Evolutionary conservation across 2,888 invertebrate species (phyloP).

Genomic region (Automeris io): DNA sequence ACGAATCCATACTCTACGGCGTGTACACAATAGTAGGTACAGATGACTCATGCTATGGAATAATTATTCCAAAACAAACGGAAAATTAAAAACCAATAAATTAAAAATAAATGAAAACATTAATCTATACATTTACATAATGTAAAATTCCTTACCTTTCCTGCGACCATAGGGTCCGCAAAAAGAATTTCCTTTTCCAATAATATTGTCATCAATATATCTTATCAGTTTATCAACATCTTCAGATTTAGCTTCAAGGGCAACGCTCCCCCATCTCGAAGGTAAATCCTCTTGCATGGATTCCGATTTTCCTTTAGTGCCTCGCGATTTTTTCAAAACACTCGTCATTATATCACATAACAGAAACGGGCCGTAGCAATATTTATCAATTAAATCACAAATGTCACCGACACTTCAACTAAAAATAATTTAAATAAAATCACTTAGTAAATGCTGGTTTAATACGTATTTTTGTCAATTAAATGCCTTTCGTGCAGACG

Average conservation of each 20-base stretch:
- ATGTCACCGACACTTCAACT: conserved; percentile 23
- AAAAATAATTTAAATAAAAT: conserved; percentile 5
- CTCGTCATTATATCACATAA: conserved; percentile 70
- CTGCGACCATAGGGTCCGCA: conserved; percentile 89
- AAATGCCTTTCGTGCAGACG: conserved; percentile 2
- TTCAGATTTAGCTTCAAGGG: conserved; percentile 75
- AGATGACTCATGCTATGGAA: too few species aligned
- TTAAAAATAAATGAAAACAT: too few species aligned
- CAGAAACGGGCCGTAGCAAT: conserved; percentile 28
- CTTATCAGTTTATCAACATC: conserved; percentile 83
- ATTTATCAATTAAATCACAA: conserved; percentile 10
- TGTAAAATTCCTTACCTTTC: conserved; percentile 78
- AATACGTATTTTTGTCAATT: neutral
- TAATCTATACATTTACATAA: too few species aligned
- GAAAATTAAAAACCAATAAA: too few species aligned
- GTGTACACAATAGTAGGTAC: too few species aligned
- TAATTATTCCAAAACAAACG: too few species aligned
- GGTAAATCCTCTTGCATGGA: conserved; percentile 73
- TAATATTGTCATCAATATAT: conserved; percentile 88
- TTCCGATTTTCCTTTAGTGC: conserved; percentile 69
- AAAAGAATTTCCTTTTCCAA: conserved; percentile 88
- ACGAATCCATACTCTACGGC: too few species aligned
- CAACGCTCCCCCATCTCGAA: conserved; percentile 51
- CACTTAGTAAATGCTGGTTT: conserved; percentile 1
- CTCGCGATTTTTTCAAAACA: conserved; percentile 71